Percentiles rank a stretch among this genome's conserved stretches.
Evolutionary conservation across 2,888 invertebrate species (phyloP).

Genomic region (Nysson spinosus): DNA sequence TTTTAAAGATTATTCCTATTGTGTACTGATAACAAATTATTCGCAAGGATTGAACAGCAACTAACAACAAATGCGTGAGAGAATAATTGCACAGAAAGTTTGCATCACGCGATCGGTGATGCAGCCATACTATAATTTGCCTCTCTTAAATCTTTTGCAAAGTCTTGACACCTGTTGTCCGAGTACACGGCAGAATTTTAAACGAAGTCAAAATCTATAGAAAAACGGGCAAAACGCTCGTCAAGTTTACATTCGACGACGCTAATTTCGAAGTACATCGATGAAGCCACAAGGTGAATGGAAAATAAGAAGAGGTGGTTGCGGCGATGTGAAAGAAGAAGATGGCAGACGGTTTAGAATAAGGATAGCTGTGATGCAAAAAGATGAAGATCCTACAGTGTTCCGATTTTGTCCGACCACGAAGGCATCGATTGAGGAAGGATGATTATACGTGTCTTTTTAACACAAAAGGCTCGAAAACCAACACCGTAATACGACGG

Average conservation of each 20-base stretch:
- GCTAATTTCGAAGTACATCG: too few species aligned
- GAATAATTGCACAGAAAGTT: too few species aligned
- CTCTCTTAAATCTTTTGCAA: constrained; percentile 8
- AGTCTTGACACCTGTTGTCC: constrained; percentile 45
- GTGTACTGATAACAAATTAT: too few species aligned
- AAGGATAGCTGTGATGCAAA: constrained; percentile 18
- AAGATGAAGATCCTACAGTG: constrained; percentile 34
- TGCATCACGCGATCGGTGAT: constrained; percentile 39
- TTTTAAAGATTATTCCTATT: too few species aligned
- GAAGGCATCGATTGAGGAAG: constrained; percentile 34
- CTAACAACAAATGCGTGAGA: too few species aligned
- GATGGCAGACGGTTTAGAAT: constrained; percentile 8
- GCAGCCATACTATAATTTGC: constrained; percentile 39
- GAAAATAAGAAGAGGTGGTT: not conserved
- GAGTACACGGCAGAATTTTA: constrained; percentile 35
- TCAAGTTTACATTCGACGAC: too few species aligned
- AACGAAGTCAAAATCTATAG: constrained; percentile 32
- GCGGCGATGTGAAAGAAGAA: constrained; percentile 7
- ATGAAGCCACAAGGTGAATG: constrained; percentile 8
- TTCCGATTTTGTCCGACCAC: constrained; percentile 22
- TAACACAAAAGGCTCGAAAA: constrained; percentile 78
- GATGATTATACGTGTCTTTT: constrained; percentile 77
- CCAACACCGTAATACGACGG: constrained; percentile 78
- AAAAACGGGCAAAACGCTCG: too few species aligned
- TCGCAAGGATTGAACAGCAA: too few species aligned